A percentile compares a stretch with the other conserved stretches of the same genome.
These are phyloP conservation scores for Diachasmimorpha longicaudata DNA, from an alignment of 1,140 invertebrate species.

Conservation along the genomic window DNA sequence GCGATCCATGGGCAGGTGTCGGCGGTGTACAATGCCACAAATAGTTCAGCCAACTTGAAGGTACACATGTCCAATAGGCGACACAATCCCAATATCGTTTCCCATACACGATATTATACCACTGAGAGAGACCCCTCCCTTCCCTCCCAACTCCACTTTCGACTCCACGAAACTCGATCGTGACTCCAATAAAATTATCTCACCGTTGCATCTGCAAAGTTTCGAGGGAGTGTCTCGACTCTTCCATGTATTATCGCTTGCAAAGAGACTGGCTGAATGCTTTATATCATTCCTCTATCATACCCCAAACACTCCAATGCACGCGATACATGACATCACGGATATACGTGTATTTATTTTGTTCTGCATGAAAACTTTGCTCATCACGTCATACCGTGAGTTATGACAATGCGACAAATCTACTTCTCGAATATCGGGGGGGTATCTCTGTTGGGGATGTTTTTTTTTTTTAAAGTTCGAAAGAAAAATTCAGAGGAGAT, in stretches of 20 bases:
- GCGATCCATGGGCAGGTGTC: not conserved
- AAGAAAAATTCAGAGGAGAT: no score
- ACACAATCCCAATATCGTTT: not conserved
- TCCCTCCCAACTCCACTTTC: no score
- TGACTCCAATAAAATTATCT: conserved; percentile 30
- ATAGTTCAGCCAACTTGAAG: not conserved
- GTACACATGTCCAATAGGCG: not conserved
- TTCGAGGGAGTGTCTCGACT: conserved; percentile 16
- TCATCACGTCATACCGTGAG: conserved; percentile 3
- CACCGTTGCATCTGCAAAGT: conserved; percentile 27
- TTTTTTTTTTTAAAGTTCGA: not conserved
- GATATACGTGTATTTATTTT: not conserved
- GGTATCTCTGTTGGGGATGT: not conserved
- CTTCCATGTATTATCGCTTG: not conserved
- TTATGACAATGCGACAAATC: not conserved
- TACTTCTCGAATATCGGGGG: not conserved
- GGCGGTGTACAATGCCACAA: not conserved
- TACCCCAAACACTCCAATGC: not conserved
- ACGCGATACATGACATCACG: not conserved
- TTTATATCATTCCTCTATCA: conserved; percentile 5
- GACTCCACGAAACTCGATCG: conserved; percentile 24
- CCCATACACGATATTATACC: not conserved
- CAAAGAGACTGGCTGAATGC: not conserved
- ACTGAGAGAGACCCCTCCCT: not conserved
- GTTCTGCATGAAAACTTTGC: conserved; percentile 4